Conservation (phyloP, 2,888 invertebrate genomes). For the Cylloceria caligata region DNA sequence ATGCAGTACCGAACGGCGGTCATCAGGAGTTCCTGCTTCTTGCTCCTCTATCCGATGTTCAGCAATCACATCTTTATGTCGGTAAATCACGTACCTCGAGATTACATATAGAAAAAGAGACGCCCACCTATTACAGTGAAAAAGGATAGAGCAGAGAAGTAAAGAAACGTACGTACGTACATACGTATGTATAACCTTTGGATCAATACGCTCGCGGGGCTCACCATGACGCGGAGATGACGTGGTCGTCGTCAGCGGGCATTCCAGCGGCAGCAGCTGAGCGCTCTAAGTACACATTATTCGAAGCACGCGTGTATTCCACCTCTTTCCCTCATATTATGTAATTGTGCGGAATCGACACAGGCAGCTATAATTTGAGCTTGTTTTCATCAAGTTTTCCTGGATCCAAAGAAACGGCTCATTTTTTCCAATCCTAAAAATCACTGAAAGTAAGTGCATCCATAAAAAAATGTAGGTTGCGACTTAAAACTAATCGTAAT, state of each 20-base stretch:
- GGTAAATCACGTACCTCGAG: constrained; percentile 20
- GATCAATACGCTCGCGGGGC: constrained; percentile 30
- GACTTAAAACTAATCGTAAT: too few species aligned
- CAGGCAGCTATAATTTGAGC: not conserved
- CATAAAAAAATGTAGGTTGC: too few species aligned
- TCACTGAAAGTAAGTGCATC: too few species aligned
- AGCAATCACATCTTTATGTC: not conserved
- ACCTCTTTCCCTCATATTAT: not conserved
- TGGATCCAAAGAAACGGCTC: too few species aligned
- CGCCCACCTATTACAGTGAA: constrained; percentile 10
- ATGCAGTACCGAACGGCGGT: constrained; percentile 18
- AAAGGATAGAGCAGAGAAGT: constrained; percentile 18
- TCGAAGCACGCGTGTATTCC: constrained; percentile 14
- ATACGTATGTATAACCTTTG: constrained; percentile 28
- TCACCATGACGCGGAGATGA: constrained; percentile 32
- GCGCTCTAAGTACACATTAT: constrained; percentile 19
- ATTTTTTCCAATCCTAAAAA: too few species aligned
- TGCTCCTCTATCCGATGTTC: not conserved
- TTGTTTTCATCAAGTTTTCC: not conserved
- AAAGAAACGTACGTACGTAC: constrained; percentile 29
- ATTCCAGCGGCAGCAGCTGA: constrained; percentile 16
- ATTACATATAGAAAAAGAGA: constrained; percentile 13
- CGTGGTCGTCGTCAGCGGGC: constrained; percentile 30
- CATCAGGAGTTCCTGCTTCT: not conserved
- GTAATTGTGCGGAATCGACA: constrained; percentile 12